Base-by-base conservation (phyloP, 2,113 vertebrate genomes). In the Platycercus adscitus region DNA sequence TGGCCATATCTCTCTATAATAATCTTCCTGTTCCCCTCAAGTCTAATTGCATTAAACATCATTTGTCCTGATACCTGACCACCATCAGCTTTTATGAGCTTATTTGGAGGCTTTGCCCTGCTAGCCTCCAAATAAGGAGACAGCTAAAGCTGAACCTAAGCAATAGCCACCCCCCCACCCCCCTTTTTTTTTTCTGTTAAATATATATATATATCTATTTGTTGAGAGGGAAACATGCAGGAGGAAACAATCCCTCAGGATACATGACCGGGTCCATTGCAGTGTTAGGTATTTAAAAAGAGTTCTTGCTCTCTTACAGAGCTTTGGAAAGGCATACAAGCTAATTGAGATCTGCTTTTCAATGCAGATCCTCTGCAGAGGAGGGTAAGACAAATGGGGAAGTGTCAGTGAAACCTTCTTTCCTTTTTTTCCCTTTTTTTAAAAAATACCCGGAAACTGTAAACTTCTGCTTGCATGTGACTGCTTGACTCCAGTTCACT, bases 141-240 rank as follows among this genome's bases (percentile, higher is more conserved):
- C 7, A 39, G 15, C 35, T 70, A 21, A 68, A 50, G 20, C 29
- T 76, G 75, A 81, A 64, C 16, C 2, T 49, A 20, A 66, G 29
- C 33, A 33, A 13, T 66, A 31, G n/a, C n/a, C n/a, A 3, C 5
- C 10, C 13, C 12, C 18, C 0, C n/a, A n/a, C 1, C 8, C 12
- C 1, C 2, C 2, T 19, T 13, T 26, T 69, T 63, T 37, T 28
- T 29, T 2, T 26, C 52, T 68, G 61, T 75, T 43, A 37, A 49
- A 56, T 33, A 50, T 26, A 15, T 26, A 15, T 50, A 13, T 21
- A 56, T 6, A n/a, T n/a, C 25, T 43, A 26, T 50, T 8, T 47
- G 17, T 21, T 61, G 6, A 66, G 31, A 33, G 8, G 44, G 66
- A 31, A 86, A 55, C 13, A 35, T 66, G 14, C 33, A 23, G 26